Base-by-base conservation (phyloP, 2,113 vertebrate genomes). In the Taurulus bubalis region DNA sequence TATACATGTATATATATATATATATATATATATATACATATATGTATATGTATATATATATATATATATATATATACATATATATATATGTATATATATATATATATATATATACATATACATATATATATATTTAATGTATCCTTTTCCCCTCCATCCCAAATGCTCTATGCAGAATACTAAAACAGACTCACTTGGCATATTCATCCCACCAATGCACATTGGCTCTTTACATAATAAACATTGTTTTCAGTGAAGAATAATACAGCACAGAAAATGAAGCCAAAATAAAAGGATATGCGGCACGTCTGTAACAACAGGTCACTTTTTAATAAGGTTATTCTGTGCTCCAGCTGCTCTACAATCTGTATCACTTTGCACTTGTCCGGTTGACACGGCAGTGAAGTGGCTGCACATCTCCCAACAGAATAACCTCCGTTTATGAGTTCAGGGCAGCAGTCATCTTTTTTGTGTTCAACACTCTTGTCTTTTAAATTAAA, bases 401-500 rank as follows among this genome's bases (percentile, higher is more conserved):
- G 20, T 36, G 22, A 55, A 69, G 67, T 73, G 34, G 62, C 34
- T 65, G 42, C 40, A 66, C 32, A n/a, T n/a, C 26, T 75, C 60
- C 77, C 63, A 45, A 34, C 32, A 65, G 51, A 58, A 55, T 55
- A 47, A 45, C 53, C 53, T 72, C 26, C 81, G 65, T 79, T 80
- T 79, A 70, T 67, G 77, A 80, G 63, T 68, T 56, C 12, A 22
- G 40, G 60, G 65, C 73, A 66, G 74, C 55, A 6, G 38, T 49
- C 71, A 55, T 69, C 6, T 68, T 34, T 47, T 76, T 65, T 77
- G 34, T 71, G 24, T 87, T 83, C 78, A 82, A 83, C 77, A 69
- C 47, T 59, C 34, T 75, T 69, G 74, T 83, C 77, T 79, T 67
- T 70, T 76, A 80, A 89, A 91, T 89, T 67, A 89, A 58, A 87